These are phyloP conservation scores for Heteromormyrus szaboi DNA, from an alignment of 2,797 vertebrate species.

Conservation along the genomic window DNA sequence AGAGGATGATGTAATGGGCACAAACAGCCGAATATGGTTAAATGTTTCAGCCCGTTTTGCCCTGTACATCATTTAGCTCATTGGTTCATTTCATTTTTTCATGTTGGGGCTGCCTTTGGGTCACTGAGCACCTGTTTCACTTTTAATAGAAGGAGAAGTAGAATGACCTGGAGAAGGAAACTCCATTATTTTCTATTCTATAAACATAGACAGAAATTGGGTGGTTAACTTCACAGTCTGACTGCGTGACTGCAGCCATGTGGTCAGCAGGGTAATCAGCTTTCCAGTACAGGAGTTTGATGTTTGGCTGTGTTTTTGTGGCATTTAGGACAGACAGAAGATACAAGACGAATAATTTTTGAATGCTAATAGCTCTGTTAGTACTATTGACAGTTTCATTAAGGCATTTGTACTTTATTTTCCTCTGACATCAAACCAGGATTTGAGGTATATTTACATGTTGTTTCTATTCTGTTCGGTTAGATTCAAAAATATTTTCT, in stretches of 20 bases:
- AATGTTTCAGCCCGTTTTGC: not conserved
- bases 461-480: not conserved
- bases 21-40: not conserved
- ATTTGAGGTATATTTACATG: not conserved
- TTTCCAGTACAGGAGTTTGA: not conserved
- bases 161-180: conserved; percentile 45
- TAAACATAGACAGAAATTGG: conserved; percentile 39
- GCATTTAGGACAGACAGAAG: not conserved
- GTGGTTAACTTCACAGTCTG: conserved; percentile 45
- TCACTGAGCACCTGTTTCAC: conserved; percentile 39
- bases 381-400: not conserved
- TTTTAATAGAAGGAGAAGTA: conserved; percentile 50
- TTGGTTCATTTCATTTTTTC: conserved; percentile 5
- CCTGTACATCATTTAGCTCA: not conserved
- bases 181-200: conserved; percentile 50
- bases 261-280: not conserved
- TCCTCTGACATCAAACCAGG: not conserved
- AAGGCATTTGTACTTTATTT: not conserved
- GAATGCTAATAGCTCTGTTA: not conserved
- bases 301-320: not conserved
- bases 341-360: not conserved
- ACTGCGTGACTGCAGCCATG: conserved; percentile 1
- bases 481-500: not conserved
- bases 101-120: not conserved
- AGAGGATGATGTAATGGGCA: not conserved